Base-by-base conservation (phyloP, 2,888 invertebrate species). In the Alsophila aescularia region DNA sequence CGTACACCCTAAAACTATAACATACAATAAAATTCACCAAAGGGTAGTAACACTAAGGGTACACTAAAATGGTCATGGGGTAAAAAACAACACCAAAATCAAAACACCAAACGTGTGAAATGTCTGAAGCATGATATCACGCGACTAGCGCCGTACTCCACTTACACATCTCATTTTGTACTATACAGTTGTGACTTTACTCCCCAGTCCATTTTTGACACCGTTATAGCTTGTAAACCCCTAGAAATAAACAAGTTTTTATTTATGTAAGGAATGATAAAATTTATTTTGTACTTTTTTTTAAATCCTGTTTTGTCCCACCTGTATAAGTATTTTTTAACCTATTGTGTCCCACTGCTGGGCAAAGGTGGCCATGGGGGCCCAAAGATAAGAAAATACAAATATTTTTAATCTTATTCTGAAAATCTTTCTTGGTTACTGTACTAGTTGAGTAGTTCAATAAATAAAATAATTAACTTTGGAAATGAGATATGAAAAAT, bases 211-310 rank as follows among this genome's bases (percentile, higher is more conserved):
- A 57, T 91, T 90, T 87, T 87, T 90, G 80, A 90, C 90, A 83
- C 86, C 87, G 54, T 90, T 90, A 90, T 90, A 90, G 85, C 91
- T 91, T 88, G 90, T 91, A 84, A 90, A 91, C 10, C 90, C 91
- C 90, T 90, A 90, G 76, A 91, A 91, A 89, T 81, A 86, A 83
- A 87, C 42, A 55, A 64, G 74, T 73, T 36, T 48, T 40, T 27
- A 40, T 70, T 61, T 64, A 62, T 52, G 51, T 24, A 48, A 9
- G 32, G 14, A 10, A 2, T 16, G 18, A 16, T n/a, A 29, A 29
- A n/a, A 0, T 9, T 8, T 29, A 29, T 2, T n/a, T 29, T 29
- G 2, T 29, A 29, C 10, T n/a, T n/a, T n/a, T n/a, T n/a, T n/a
- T n/a, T n/a, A n/a, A n/a, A n/a, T n/a, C n/a, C n/a, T n/a, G n/a